Percentiles rank a stretch among this genome's conserved stretches.
These are phyloP conservation scores for Agonopterix subpropinquella DNA, from an alignment of 2,888 invertebrate genomes.

Conservation along the genomic window DNA sequence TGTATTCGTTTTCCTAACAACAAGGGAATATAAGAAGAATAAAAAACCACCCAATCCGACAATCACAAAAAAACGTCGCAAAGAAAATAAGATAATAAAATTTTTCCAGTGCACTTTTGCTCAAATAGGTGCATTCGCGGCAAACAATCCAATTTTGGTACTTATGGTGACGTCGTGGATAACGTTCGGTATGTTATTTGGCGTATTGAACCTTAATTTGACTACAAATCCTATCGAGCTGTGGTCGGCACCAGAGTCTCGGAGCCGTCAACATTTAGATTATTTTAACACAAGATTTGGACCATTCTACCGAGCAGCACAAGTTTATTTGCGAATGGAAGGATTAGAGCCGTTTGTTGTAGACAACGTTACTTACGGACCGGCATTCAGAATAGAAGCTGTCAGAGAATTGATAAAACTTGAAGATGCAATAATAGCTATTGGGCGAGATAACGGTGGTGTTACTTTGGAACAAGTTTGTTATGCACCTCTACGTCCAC, in stretches of 20 bases:
- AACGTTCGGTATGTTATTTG: slow-evolving; percentile 76
- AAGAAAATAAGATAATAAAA: slow-evolving; percentile 28
- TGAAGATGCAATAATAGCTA: slow-evolving; percentile 79
- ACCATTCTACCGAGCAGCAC: slow-evolving; percentile 93
- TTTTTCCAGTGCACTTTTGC: slow-evolving; percentile 46
- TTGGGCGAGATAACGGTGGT: slow-evolving; percentile 72
- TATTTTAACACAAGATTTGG: slow-evolving; percentile 92
- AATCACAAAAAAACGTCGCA: slow-evolving; percentile 9
- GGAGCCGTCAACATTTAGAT: slow-evolving; percentile 87
- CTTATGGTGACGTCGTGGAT: slow-evolving; percentile 79
- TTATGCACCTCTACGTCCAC: slow-evolving; percentile 86
- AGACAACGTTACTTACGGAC: slow-evolving; percentile 79
- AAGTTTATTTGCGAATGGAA: slow-evolving; percentile 86
- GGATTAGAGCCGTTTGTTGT: slow-evolving; percentile 56
- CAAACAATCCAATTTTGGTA: slow-evolving; percentile 79
- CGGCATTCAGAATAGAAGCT: slow-evolving; percentile 87
- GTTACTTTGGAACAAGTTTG: slow-evolving; percentile 79
- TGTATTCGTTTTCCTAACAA: slow-evolving; percentile 40
- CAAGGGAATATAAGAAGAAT: slow-evolving; percentile 23
- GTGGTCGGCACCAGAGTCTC: slow-evolving; percentile 91
- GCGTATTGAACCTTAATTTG: slow-evolving; percentile 80
- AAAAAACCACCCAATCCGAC: slow-evolving; percentile 7
- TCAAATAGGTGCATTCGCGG: slow-evolving; percentile 74
- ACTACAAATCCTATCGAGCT: slow-evolving; percentile 94
- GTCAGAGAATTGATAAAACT: slow-evolving; percentile 81